phyloP scores from a whole-genome alignment of 2,888 invertebrate genomes.

The Carpatolechia fugitivella region DNA sequence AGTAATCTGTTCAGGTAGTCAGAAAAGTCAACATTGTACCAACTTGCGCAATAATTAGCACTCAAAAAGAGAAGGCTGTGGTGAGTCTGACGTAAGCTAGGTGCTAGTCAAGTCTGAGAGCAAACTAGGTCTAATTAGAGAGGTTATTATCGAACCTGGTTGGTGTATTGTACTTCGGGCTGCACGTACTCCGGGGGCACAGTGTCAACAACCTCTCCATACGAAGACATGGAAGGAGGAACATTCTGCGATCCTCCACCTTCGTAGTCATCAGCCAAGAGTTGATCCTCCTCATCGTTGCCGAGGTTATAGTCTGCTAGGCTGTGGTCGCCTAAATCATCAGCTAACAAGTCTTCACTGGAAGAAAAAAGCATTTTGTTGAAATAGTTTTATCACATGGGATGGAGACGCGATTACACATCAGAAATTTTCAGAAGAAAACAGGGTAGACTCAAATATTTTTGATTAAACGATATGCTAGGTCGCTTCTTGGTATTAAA shows the following conservation, averaged over 20 bases:
- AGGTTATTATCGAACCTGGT: constrained; percentile 39
- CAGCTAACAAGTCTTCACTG: constrained; percentile 74
- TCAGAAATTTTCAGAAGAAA: background rate
- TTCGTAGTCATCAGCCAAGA: constrained; percentile 70
- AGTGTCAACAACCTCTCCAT: background rate
- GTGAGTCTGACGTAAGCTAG: no score
- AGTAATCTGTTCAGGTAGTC: no score
- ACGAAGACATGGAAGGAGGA: constrained; percentile 27
- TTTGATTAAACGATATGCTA: no score
- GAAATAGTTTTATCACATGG: constrained; percentile 19
- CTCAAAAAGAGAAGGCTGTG: background rate
- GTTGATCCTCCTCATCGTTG: constrained; percentile 72
- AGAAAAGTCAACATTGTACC: background rate
- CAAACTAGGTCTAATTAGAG: no score
- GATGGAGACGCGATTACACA: background rate
- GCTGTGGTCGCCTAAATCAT: constrained; percentile 73
- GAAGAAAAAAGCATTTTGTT: constrained; percentile 25
- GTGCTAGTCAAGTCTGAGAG: no score
- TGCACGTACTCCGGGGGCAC: constrained; percentile 49
- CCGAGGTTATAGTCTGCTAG: constrained; percentile 74
- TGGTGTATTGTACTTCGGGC: constrained; percentile 46
- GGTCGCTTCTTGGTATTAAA: background rate
- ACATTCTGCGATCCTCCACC: constrained; percentile 60
- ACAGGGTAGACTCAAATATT: background rate
- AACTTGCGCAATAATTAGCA: background rate